Base-by-base conservation (phyloP, 1,140 invertebrate genomes). In the Drosophila neocordata region DNA sequence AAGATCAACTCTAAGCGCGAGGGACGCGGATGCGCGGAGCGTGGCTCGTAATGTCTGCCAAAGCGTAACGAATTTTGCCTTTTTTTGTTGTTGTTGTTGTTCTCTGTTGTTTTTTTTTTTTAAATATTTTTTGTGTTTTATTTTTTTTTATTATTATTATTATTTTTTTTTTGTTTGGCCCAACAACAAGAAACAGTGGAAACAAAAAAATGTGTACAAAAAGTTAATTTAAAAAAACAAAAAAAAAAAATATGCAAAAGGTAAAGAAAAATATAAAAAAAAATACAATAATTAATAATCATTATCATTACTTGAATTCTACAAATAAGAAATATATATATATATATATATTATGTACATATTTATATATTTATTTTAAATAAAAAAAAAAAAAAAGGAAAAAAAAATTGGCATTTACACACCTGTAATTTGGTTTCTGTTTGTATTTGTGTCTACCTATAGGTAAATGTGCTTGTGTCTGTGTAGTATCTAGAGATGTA, bases 1-100 rank as follows among this genome's bases (percentile, higher is more conserved):
- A 61, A 61, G 22, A 61, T 27, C 22, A 64, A 37, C 44, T 55
- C n/a, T n/a, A n/a, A 65, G 55, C 62, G 51, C 44, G 75, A 64
- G 79, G 79, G 63, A 74, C 79, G 75, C 68, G 71, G 82, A 74
- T 76, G 78, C 24, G 24, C 82, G 71, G 79, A 87, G 82, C 68
- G 71, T 88, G 82, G 83, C 71, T 87, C 82, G 83, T 88, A 87
- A 87, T 87, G 79, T 76, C 82, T 87, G 82, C 78, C 83, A 87
- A 87, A 87, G 82, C 82, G 82, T 87, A 87, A 87, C 82, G 82
- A 87, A 87, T 75, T 71, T 87, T 87, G 41, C 41, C 87, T 61
- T 65, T 27, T 20, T 53, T 64, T 67, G 20, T 24, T 27, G 41
- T 24, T 24, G 22, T 44, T 60, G 24, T 65, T 57, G 6, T 6